A percentile compares a stretch with the other conserved stretches of the same genome.
Conservation (phyloP, 2,113 vertebrate genomes). For the Anguilla rostrata region DNA sequence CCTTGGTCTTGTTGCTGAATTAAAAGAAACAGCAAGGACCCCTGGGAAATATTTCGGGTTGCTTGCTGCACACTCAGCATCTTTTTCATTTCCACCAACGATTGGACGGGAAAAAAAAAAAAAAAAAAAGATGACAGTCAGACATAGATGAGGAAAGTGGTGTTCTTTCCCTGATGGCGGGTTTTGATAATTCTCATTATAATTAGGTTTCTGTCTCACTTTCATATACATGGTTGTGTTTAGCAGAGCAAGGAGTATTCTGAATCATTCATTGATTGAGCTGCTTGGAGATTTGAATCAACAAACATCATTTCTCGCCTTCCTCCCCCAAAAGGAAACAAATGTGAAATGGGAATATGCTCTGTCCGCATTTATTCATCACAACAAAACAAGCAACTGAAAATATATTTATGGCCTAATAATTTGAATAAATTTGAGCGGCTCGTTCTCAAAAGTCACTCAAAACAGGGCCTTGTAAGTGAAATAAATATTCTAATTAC, state of each 20-base stretch:
- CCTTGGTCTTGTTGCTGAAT: neutral
- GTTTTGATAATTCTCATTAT: slow-evolving; percentile 6
- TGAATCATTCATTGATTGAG: neutral
- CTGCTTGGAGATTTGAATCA: slow-evolving; percentile 1
- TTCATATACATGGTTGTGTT: neutral
- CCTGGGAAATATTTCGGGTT: slow-evolving; percentile 4
- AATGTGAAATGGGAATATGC: neutral
- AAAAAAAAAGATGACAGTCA: neutral
- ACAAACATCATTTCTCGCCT: neutral
- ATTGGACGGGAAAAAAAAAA: neutral
- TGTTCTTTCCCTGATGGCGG: neutral
- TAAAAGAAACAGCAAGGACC: slow-evolving; percentile 3
- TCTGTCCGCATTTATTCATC: neutral
- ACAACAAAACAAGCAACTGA: neutral
- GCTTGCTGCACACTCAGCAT: slow-evolving; percentile 7
- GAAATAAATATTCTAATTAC: slow-evolving; percentile 10
- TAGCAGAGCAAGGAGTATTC: neutral
- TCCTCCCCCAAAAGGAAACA: neutral
- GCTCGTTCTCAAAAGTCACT: neutral
- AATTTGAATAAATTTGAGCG: neutral
- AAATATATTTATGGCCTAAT: neutral
- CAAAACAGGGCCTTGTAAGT: neutral
- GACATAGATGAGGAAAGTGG: neutral
- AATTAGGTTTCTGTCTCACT: slow-evolving; percentile 16
- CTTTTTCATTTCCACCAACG: slow-evolving; percentile 1